A percentile compares a stretch with the other conserved stretches of the same genome.
phyloP scores from a whole-genome alignment of 2,888 invertebrate species.

The Unio pictorum region DNA sequence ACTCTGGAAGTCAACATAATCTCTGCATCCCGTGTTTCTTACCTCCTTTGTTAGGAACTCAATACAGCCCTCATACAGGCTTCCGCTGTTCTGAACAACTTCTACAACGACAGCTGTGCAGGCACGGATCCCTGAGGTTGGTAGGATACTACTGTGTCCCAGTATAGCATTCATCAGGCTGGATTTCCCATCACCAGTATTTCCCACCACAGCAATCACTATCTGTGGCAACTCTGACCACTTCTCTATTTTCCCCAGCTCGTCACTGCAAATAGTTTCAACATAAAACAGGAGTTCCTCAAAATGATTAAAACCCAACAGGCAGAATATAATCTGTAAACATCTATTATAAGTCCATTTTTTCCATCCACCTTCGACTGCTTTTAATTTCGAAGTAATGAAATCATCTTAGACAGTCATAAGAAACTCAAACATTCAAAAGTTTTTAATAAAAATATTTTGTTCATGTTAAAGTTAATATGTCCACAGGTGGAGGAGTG shows the following conservation, averaged over 20 bases:
- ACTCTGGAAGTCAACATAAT: no score
- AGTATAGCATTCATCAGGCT: constrained; percentile 58
- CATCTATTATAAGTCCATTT: no score
- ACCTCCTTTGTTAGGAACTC: constrained; percentile 55
- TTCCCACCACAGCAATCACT: constrained; percentile 57
- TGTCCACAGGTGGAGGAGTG: no score
- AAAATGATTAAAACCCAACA: no score
- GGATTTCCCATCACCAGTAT: constrained; percentile 58
- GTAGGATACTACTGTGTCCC: constrained; percentile 51
- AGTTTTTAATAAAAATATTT: no score
- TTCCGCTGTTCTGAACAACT: constrained; percentile 41
- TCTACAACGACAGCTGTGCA: constrained; percentile 62
- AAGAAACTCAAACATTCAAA: no score
- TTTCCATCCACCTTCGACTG: no score
- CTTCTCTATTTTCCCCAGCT: constrained; percentile 28
- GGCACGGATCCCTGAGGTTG: constrained; percentile 59
- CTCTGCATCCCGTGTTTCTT: neutral
- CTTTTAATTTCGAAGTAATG: no score
- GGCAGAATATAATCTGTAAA: no score
- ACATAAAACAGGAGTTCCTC: no score
- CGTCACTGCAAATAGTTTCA: constrained; percentile 23
- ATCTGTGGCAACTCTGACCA: constrained; percentile 40
- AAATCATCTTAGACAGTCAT: no score
- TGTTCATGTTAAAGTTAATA: no score
- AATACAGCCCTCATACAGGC: constrained; percentile 52